Conservation (phyloP, 2,113 vertebrate genomes). For the Scatophagus argus region DNA sequence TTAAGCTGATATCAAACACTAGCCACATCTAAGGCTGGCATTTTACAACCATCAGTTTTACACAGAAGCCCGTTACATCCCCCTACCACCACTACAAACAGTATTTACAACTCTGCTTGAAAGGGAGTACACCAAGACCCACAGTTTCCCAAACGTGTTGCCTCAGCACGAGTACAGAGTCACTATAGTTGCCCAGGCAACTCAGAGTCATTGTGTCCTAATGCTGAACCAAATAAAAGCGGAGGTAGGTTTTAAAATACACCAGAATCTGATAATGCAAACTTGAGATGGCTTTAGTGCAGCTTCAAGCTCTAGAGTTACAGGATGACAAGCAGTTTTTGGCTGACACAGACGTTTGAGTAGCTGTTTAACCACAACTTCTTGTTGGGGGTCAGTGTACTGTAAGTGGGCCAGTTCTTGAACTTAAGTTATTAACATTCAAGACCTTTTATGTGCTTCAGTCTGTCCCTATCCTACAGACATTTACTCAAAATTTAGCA, state of each 20-base stretch:
- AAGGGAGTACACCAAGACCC: slow-evolving; percentile 62
- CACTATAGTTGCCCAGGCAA: slow-evolving; percentile 42
- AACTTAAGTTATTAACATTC: slow-evolving; percentile 8
- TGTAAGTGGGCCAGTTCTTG: slow-evolving; percentile 20
- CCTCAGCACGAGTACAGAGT: slow-evolving; percentile 46
- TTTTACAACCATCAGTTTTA: slow-evolving; percentile 51
- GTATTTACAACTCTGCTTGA: slow-evolving; percentile 75
- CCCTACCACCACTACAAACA: slow-evolving; percentile 66
- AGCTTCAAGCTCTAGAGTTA: slow-evolving; percentile 47
- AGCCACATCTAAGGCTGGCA: slow-evolving; percentile 76
- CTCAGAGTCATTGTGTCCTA: slow-evolving; percentile 45
- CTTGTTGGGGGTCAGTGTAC: slow-evolving; percentile 5
- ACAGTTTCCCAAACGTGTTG: slow-evolving; percentile 67
- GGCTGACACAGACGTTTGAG: slow-evolving; percentile 26
- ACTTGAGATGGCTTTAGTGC: slow-evolving; percentile 33
- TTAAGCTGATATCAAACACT: slow-evolving; percentile 72
- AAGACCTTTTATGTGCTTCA: slow-evolving; percentile 8
- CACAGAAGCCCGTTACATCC: slow-evolving; percentile 54
- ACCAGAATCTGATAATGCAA: slow-evolving; percentile 19
- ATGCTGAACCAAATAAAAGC: slow-evolving; percentile 21
- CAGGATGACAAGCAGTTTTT: slow-evolving; percentile 38
- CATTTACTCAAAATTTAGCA: background rate
- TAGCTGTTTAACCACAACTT: slow-evolving; percentile 43
- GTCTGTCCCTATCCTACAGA: background rate
- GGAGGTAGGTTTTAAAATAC: slow-evolving; percentile 2